phyloP scores from a whole-genome alignment of 1,140 invertebrate species.

The Alviniconcha marisindica region DNA sequence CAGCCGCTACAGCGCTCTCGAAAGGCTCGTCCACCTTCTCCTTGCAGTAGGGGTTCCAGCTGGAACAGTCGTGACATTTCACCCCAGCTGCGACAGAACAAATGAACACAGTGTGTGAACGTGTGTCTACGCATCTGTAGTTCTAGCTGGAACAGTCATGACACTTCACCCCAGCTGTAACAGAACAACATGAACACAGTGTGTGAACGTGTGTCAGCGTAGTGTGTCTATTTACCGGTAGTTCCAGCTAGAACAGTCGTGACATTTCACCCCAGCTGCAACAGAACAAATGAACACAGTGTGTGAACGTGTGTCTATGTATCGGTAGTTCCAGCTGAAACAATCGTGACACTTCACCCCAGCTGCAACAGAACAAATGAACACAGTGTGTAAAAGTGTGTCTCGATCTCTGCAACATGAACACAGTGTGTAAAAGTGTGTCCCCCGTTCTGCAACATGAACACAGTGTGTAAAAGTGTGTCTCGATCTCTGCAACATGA shows the following conservation, averaged over 20 bases:
- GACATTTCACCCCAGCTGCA: slow-evolving; percentile 39
- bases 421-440: too few species aligned
- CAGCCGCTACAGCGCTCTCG: slow-evolving; percentile 39
- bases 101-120: too few species aligned
- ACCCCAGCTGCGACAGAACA: slow-evolving; percentile 29
- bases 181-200: neutral
- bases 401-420: too few species aligned
- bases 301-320: neutral
- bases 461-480: too few species aligned
- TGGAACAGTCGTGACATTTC: slow-evolving; percentile 50
- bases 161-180: too few species aligned
- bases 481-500: too few species aligned
- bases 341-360: too few species aligned
- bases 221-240: too few species aligned
- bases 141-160: neutral
- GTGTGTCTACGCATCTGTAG: neutral
- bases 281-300: too few species aligned
- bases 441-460: too few species aligned
- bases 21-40: slow-evolving; percentile 44
- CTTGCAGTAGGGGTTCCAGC: slow-evolving; percentile 49
- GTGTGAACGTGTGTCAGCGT: neutral
- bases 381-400: neutral
- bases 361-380: too few species aligned
- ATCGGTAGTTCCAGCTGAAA: neutral
- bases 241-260: slow-evolving; percentile 51